Conservation (phyloP, 2,113 vertebrate species). For the Sceloporus undulatus region DNA sequence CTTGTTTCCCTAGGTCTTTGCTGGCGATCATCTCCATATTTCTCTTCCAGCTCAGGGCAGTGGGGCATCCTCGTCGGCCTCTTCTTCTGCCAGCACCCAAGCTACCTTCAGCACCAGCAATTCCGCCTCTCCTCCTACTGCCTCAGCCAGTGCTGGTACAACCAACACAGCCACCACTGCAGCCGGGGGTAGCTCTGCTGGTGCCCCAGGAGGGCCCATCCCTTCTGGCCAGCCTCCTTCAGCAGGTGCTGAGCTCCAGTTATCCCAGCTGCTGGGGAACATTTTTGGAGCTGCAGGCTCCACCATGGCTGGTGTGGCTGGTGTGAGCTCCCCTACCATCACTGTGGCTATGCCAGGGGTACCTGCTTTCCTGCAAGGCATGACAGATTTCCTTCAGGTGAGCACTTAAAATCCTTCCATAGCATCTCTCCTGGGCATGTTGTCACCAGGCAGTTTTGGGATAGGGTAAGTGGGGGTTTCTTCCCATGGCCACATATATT, state of each 20-base stretch:
- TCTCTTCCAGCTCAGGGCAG: conserved; percentile 51
- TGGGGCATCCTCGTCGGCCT: conserved; percentile 30
- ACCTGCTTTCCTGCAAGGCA: conserved; percentile 89
- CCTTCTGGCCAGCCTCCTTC: conserved; percentile 54
- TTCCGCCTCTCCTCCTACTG: conserved; percentile 61
- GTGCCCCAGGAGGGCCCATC: conserved; percentile 61
- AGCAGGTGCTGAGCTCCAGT: conserved; percentile 79
- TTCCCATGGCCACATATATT: too few species aligned
- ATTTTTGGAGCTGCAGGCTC: conserved; percentile 74
- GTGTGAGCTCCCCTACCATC: conserved; percentile 80
- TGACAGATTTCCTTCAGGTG: conserved; percentile 91
- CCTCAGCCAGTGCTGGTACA: conserved; percentile 76
- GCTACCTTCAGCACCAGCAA: neutral
- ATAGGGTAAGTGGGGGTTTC: too few species aligned
- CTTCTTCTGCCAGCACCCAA: neutral
- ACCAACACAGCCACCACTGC: conserved; percentile 79
- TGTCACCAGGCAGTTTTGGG: neutral
- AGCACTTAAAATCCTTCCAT: conserved; percentile 5
- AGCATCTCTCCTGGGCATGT: neutral
- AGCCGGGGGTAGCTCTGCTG: conserved; percentile 51
- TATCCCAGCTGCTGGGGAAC: conserved; percentile 85
- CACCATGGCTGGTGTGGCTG: conserved; percentile 59
- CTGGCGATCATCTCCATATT: neutral
- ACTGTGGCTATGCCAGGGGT: conserved; percentile 88
- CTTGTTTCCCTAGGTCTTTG: neutral